Conservation (phyloP, 2,797 vertebrate genomes). For the Atherinosoma microstoma region DNA sequence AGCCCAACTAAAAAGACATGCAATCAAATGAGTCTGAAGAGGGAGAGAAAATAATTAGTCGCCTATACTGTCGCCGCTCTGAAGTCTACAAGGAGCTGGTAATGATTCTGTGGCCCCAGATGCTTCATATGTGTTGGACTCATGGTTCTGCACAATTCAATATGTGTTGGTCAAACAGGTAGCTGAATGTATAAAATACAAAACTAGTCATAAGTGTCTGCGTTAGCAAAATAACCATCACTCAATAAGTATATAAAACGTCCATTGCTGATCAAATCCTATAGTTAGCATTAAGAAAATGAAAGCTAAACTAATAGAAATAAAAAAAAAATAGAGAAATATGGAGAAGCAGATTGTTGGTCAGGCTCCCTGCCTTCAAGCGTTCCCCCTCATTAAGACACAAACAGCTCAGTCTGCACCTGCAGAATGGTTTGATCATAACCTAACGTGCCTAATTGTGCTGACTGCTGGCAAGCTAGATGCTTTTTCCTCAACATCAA, state of each 20-base stretch:
- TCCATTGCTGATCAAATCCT: neutral
- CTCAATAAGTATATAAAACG: neutral
- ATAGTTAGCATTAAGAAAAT: neutral
- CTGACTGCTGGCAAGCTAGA: slow-evolving; percentile 58
- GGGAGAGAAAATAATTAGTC: slow-evolving; percentile 73
- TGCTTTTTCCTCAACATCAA: slow-evolving; percentile 55
- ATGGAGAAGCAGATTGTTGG: slow-evolving; percentile 1
- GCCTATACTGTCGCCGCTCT: slow-evolving; percentile 40
- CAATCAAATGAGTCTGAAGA: slow-evolving; percentile 75
- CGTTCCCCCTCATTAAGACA: slow-evolving; percentile 25
- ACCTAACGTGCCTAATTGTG: slow-evolving; percentile 60
- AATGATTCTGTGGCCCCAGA: slow-evolving; percentile 37
- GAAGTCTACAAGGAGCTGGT: slow-evolving; percentile 39
- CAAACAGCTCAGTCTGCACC: slow-evolving; percentile 46
- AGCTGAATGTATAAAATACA: slow-evolving; percentile 8
- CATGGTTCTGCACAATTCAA: slow-evolving; percentile 4
- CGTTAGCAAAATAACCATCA: no score
- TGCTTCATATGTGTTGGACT: slow-evolving; percentile 24
- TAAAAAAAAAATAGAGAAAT: neutral
- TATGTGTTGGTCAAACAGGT: slow-evolving; percentile 41
- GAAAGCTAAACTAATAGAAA: neutral
- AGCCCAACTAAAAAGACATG: slow-evolving; percentile 45
- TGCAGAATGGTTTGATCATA: slow-evolving; percentile 55
- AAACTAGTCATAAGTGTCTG: no score
- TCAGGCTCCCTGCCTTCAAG: slow-evolving; percentile 1